phyloP scores from a whole-genome alignment of 1,140 invertebrate species.

The Leptinotarsa texana region DNA sequence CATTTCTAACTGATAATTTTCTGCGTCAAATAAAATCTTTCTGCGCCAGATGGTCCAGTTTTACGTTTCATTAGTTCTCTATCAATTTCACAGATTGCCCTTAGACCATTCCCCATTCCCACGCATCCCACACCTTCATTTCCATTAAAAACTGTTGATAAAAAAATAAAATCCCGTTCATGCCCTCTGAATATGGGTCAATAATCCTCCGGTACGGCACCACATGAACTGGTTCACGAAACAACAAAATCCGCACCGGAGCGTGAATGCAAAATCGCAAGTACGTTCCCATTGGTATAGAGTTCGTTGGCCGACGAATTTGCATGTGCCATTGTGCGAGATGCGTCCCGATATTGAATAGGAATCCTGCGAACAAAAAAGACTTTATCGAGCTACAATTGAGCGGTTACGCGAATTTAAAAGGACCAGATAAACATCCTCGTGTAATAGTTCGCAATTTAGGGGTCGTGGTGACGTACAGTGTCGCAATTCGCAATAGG shows the following conservation, averaged over 20 bases:
- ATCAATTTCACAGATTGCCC: too few species aligned
- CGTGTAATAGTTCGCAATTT: conserved; percentile 5
- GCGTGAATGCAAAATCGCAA: background rate
- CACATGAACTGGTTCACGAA: background rate
- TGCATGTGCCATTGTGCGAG: background rate
- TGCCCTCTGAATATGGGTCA: conserved; percentile 5
- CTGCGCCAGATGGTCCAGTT: too few species aligned
- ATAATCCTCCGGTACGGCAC: background rate
- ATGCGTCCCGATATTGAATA: background rate
- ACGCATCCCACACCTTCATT: background rate
- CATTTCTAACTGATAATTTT: too few species aligned
- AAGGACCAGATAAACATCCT: conserved; percentile 5
- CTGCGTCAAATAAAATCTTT: too few species aligned
- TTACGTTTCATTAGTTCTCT: too few species aligned
- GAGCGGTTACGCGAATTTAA: conserved; percentile 6
- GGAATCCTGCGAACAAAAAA: background rate
- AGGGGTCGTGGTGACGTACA: background rate
- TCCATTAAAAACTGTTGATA: background rate
- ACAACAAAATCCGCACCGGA: background rate
- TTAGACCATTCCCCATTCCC: too few species aligned
- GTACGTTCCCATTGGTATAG: background rate
- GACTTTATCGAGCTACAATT: background rate
- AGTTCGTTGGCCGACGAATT: conserved; percentile 2
- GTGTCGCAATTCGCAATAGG: background rate
- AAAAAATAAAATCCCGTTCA: background rate